Evolutionary conservation across 2,888 invertebrate species (phyloP).

Genomic region (Melieria picta): DNA sequence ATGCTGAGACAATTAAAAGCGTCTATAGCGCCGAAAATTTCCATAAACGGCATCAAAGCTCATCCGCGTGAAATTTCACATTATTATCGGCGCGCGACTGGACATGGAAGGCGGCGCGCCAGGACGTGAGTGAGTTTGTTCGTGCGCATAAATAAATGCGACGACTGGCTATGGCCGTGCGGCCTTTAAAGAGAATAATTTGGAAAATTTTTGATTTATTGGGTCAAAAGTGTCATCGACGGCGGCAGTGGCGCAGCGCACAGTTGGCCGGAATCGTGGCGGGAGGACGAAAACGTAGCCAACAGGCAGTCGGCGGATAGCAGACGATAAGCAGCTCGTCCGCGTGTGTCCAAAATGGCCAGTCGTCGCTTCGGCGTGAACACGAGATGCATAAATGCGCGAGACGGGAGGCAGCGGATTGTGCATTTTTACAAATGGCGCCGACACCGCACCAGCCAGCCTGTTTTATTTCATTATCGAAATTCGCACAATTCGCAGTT

Average conservation of each 20-base stretch:
- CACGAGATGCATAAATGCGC: slow-evolving; percentile 15
- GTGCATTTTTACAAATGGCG: slow-evolving; percentile 14
- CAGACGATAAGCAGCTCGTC: too few species aligned
- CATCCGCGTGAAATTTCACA: slow-evolving; percentile 41
- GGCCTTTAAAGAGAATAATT: slow-evolving; percentile 45
- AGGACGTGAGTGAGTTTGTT: not conserved
- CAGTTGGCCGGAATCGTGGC: too few species aligned
- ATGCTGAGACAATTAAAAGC: slow-evolving; percentile 14
- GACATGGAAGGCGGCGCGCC: not conserved
- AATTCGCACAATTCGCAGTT: slow-evolving; percentile 58
- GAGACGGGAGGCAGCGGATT: slow-evolving; percentile 2
- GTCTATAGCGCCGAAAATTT: slow-evolving; percentile 37
- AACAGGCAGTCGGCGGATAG: too few species aligned
- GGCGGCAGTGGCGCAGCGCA: not conserved
- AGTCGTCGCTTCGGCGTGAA: slow-evolving; percentile 15
- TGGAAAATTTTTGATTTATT: slow-evolving; percentile 54
- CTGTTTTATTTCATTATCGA: slow-evolving; percentile 56
- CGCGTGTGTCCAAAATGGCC: too few species aligned
- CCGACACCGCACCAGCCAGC: slow-evolving; percentile 34
- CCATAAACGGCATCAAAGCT: slow-evolving; percentile 43
- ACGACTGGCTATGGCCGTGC: slow-evolving; percentile 12
- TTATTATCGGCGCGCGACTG: slow-evolving; percentile 32
- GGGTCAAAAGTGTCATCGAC: slow-evolving; percentile 53
- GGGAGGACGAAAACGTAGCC: too few species aligned
- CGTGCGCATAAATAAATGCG: slow-evolving; percentile 6